Conservation (phyloP, 2,113 vertebrate genomes). For the Puma concolor region DNA sequence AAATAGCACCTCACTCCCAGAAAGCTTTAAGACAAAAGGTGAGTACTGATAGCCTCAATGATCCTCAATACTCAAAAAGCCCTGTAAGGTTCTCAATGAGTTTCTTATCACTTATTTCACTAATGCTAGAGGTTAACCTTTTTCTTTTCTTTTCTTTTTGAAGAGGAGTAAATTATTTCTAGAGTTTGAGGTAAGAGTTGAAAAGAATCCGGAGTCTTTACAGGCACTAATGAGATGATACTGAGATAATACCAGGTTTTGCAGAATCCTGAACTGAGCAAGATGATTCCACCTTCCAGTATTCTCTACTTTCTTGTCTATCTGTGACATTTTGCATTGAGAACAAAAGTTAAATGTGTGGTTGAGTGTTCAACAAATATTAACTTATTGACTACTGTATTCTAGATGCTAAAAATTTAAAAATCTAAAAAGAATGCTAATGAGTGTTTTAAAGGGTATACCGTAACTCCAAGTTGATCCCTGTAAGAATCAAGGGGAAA, state of each 20-base stretch:
- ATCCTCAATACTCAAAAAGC: not conserved
- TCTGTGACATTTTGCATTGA: not conserved
- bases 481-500: not conserved
- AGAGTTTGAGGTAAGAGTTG: not conserved
- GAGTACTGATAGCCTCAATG: not conserved
- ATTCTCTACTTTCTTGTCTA: not conserved
- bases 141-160: not conserved
- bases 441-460: not conserved
- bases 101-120: not conserved
- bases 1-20: conserved; percentile 79
- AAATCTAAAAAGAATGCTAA: not conserved
- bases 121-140: not conserved
- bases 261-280: not conserved
- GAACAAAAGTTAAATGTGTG: not conserved
- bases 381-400: not conserved
- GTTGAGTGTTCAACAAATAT: not conserved
- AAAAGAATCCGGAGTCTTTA: not conserved
- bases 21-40: conserved; percentile 86
- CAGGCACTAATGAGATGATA: not conserved
- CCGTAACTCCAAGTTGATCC: not conserved
- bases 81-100: not conserved
- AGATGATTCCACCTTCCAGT: not conserved
- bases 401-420: conserved; percentile 33
- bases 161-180: not conserved
- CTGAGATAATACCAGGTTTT: not conserved